Conservation (phyloP, 2,888 invertebrate species). For the Saturnia japonica region DNA sequence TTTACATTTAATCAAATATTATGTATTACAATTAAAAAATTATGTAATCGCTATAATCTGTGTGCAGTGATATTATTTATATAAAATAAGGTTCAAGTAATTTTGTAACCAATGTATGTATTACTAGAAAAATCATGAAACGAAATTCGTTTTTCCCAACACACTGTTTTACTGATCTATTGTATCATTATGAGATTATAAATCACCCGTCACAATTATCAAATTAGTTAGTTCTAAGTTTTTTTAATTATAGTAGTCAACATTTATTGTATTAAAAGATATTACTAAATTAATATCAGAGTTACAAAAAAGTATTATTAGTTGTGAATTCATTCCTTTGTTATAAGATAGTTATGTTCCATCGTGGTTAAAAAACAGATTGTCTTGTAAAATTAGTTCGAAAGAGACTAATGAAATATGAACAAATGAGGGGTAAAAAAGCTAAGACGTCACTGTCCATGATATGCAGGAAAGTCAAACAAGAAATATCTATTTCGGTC, state of each 20-base stretch:
- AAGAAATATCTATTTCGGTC: too few relatives aligned
- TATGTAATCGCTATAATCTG: not conserved
- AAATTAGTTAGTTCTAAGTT: not conserved
- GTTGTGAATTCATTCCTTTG: conserved; percentile 6
- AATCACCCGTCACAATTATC: not conserved
- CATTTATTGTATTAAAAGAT: not conserved
- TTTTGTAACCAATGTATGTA: not conserved
- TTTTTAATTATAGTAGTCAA: not conserved
- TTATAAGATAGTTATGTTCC: not conserved
- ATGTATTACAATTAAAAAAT: not conserved
- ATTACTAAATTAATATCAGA: not conserved
- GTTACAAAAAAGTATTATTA: not conserved
- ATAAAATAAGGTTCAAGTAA: not conserved
- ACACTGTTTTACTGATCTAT: not conserved
- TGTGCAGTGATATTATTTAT: not conserved
- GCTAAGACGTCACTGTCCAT: too few relatives aligned
- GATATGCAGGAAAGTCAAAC: too few relatives aligned
- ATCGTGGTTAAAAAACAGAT: not conserved
- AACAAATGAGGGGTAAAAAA: too few relatives aligned
- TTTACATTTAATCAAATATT: conserved; percentile 1
- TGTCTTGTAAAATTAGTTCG: not conserved
- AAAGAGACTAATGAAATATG: not conserved
- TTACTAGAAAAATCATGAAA: not conserved
- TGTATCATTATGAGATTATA: not conserved
- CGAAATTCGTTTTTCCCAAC: not conserved